Evolutionary conservation across 2,113 vertebrate genomes (phyloP), one percentile per base, ranked within the genome.

Genomic region (Nansenia antarctica): DNA sequence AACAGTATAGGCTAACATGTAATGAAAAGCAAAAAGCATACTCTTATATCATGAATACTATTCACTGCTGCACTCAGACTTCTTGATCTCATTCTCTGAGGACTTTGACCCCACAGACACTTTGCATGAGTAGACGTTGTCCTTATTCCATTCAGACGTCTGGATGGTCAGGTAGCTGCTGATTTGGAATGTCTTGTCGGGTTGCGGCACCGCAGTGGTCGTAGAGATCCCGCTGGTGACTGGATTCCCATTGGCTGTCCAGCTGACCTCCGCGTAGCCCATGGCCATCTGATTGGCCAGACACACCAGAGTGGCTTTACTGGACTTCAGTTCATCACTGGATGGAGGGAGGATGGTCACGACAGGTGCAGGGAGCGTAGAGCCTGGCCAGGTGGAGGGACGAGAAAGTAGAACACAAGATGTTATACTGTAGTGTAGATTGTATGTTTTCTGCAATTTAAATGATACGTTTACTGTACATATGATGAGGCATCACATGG

Each of bases 291-390:
- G 52, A 54, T 26, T 54, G 52, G 52, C 52, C 52, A 54, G 22
- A 53, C 90, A 92, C 75, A 87, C 58, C 72, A 92, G 77, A 73
- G 84, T 68, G 70, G 72, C 85, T 84, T 79, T 78, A 35, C 26
- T 2, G 32, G 83, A 69, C 82, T 76, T 73, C 60, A 88, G 81
- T 70, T 88, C 85, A 82, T 77, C 69, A 22, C 59, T 83, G 89
- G 88, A 85, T 0, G 86, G 84, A 82, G 82, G 86, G 35, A 88
- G 84, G 74, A 90, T 59, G 2, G 79, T 89, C 67, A 90, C 74
- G 58, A 86, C 86, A 65, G 87, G 85, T 74, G 74, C 68, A 78
- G 73, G 0, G 74, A 84, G 67, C 15, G 54, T 78, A 55, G 76
- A 69, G 74, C 74, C 87, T 90, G 77, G 34, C 5, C 35, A 9